phyloP scores from a whole-genome alignment of 2,113 vertebrate species.

The Pogonocichla stellata region DNA sequence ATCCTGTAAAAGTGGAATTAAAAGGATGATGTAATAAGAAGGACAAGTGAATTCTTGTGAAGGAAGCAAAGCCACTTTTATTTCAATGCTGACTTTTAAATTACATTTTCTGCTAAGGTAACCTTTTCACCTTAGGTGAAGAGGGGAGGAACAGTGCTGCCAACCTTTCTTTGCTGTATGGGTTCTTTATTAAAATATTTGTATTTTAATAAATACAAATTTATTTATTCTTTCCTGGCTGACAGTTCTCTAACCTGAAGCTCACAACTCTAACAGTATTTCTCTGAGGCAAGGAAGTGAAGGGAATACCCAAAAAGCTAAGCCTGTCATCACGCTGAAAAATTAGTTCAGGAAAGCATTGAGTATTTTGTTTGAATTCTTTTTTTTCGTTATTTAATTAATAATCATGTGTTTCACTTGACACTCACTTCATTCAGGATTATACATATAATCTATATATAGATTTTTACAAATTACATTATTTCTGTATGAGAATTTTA shows the following conservation, averaged over 20 bases:
- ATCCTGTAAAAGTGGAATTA: not conserved
- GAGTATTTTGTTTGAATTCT: not conserved
- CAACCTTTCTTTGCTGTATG: not conserved
- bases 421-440: not conserved
- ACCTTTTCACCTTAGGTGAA: not conserved
- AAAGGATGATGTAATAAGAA: not conserved
- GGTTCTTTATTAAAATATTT: not conserved
- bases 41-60: not conserved
- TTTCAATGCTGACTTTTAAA: not conserved
- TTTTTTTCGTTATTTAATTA: not conserved
- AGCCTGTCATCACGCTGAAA: not conserved
- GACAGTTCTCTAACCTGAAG: not conserved
- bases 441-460: accelerated
- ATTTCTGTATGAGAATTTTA: not conserved
- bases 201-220: no score
- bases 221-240: not conserved
- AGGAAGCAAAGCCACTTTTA: not conserved
- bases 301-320: not conserved
- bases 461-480: not conserved
- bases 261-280: not conserved
- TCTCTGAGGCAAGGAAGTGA: not conserved
- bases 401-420: not conserved
- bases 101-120: not conserved
- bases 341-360: not conserved
- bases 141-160: not conserved